A percentile compares a stretch with the other conserved stretches of the same genome.
These are phyloP conservation scores for Neomorphus geoffroyi DNA, from an alignment of 2,797 vertebrate species.

Conservation along the genomic window DNA sequence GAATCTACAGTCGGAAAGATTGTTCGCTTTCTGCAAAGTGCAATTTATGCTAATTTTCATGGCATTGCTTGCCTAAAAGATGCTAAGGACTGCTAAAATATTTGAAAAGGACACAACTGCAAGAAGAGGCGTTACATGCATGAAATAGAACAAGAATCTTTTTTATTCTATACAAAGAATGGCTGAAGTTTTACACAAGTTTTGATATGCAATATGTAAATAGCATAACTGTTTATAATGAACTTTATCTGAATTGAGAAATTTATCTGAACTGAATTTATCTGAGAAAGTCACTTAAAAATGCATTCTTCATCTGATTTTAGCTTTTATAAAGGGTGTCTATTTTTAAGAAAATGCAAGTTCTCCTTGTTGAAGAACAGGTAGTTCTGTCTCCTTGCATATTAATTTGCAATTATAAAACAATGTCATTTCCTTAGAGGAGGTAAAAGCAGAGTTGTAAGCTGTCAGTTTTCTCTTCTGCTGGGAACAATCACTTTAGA, in stretches of 20 bases:
- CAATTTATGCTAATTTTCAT: conserved; percentile 9
- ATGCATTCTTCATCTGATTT: conserved; percentile 1
- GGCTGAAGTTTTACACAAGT: conserved; percentile 41
- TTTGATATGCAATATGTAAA: conserved; percentile 24
- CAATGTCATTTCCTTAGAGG: not conserved
- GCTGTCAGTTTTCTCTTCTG: conserved; percentile 1
- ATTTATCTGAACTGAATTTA: conserved; percentile 11
- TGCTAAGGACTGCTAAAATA: conserved; percentile 19
- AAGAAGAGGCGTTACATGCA: conserved; percentile 37
- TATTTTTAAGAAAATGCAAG: conserved; percentile 36
- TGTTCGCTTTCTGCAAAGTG: conserved; percentile 40
- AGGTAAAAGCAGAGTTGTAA: conserved; percentile 42
- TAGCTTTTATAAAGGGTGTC: conserved; percentile 11
- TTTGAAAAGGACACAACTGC: conserved; percentile 27
- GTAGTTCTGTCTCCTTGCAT: conserved; percentile 35
- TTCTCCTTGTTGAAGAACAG: conserved; percentile 13
- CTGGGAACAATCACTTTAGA: conserved; percentile 20
- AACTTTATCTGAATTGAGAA: not conserved
- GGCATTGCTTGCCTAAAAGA: not conserved
- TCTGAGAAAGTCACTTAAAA: conserved; percentile 23
- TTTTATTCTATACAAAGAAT: conserved; percentile 66
- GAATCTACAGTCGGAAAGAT: not conserved
- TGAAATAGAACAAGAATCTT: conserved; percentile 53
- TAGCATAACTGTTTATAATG: not conserved
- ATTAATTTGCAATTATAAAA: conserved; percentile 57